Base-by-base conservation (phyloP, 1,140 invertebrate species). In the Apis florea region DNA sequence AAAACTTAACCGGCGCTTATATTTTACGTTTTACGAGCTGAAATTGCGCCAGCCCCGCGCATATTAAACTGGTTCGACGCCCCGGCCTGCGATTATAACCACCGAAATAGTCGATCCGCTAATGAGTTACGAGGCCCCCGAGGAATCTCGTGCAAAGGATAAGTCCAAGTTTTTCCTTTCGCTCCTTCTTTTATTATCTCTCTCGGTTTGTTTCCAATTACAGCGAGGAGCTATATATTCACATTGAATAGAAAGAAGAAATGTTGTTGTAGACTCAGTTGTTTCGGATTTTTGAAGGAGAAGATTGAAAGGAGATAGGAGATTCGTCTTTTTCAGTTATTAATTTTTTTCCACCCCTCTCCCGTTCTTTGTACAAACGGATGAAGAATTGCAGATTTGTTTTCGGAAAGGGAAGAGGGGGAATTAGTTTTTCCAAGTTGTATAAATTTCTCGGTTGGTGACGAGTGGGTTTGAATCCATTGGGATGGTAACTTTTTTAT, bases 21-120 rank as follows among this genome's bases (percentile, higher is more conserved):
- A 83, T 79, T 83, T 83, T 72, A 79, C 61, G 63, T 83, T 40
- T 83, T 79, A 83, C 82, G 82, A 83, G 58, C 76, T 67, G 76
- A 83, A 83, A 79, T 83, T 83, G 76, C 82, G 61, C 69, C 76
- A 59, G 75, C 47, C n/a, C 53, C 64, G 19, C n/a, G 73, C 56
- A 54, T 63, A 77, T 69, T 82, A 82, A 82, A 74, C 63, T 81
- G 70, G 79, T 67, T 81, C 79, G 63, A 81, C 71, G 67, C 40
- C 49, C 49, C 15, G 77, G 47, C 77, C 47, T 0, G 58, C 79
- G 79, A 80, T 79, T 51, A 53, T 71, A n/a, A 72, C 63, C 47
- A 26, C 61, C 79, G 75, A 79, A 83, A 83, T 51, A 79, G 54
- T 71, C 81, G 53, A 31, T 61, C 40, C 67, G 54, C 21, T 79